A percentile compares a stretch with the other conserved stretches of the same genome.
These are phyloP conservation scores for Rhizomys pruinosus DNA, from an alignment of 2,113 vertebrate genomes.

Conservation along the genomic window DNA sequence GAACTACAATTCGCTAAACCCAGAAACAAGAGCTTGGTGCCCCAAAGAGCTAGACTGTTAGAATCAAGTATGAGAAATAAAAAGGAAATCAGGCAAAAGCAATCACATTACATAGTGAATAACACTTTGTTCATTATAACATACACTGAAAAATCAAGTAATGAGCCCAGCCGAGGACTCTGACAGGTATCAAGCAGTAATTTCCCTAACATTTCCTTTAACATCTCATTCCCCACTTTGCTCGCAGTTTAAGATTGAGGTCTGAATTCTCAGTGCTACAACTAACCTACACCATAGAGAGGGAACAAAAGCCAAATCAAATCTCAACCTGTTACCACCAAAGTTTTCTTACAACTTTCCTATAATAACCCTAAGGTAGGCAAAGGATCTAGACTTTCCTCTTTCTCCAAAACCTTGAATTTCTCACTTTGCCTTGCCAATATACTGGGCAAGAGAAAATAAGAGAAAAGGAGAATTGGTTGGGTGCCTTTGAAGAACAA, in stretches of 20 bases:
- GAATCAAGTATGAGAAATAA: not conserved
- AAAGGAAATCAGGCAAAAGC: not conserved
- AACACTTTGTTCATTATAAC: not conserved
- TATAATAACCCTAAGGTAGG: not conserved
- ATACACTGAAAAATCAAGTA: not conserved
- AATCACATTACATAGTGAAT: not conserved
- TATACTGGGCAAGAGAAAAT: not conserved
- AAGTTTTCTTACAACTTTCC: not conserved
- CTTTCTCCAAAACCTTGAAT: not conserved
- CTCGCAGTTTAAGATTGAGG: not conserved
- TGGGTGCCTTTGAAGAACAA: not conserved
- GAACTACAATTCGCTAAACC: not conserved
- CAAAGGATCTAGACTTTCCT: not conserved
- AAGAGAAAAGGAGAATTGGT: not conserved
- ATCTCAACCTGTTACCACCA: too few species aligned
- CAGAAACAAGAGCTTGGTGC: not conserved
- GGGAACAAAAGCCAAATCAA: not conserved
- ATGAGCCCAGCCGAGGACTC: not conserved
- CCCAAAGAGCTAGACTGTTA: not conserved
- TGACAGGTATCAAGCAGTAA: not conserved
- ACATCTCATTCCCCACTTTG: not conserved
- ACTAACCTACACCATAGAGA: not conserved
- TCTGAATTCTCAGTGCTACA: not conserved
- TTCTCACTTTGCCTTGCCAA: not conserved
- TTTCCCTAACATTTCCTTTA: conserved; percentile 7